A percentile compares a stretch with the other conserved stretches of the same genome.
These are phyloP conservation scores for Mycalesis mineus DNA, from an alignment of 2,888 invertebrate genomes.

Conservation along the genomic window DNA sequence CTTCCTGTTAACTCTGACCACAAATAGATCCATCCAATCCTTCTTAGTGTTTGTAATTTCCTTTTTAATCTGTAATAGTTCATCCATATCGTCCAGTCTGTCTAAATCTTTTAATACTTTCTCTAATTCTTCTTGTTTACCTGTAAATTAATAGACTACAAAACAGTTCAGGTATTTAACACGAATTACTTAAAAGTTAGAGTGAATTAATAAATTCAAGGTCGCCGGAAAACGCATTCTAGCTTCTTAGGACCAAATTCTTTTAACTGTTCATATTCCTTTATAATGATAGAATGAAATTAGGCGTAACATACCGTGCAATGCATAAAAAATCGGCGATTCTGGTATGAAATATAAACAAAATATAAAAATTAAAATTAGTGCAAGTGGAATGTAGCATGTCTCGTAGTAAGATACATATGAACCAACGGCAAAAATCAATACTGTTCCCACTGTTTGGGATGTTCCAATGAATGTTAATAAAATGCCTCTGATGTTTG, in stretches of 20 bases:
- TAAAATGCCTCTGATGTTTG: constrained; percentile 43
- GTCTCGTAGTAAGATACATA: constrained; percentile 36
- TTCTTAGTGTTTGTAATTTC: constrained; percentile 22
- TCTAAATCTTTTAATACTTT: constrained; percentile 36
- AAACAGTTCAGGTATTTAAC: no score
- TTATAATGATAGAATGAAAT: no score
- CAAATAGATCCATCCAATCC: constrained; percentile 41
- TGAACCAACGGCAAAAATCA: constrained; percentile 38
- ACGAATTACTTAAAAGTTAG: no score
- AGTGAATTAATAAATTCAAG: no score
- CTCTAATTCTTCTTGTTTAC: constrained; percentile 35
- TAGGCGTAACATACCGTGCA: constrained; percentile 41
- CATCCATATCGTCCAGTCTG: constrained; percentile 39
- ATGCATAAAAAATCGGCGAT: constrained; percentile 44
- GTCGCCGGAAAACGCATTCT: no score
- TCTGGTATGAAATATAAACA: constrained; percentile 41
- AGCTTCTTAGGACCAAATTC: no score
- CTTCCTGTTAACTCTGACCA: constrained; percentile 40
- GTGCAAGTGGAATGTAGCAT: constrained; percentile 33
- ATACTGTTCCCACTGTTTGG: constrained; percentile 37
- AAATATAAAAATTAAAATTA: constrained; percentile 30
- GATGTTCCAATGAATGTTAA: constrained; percentile 39
- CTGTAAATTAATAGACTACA: constrained; percentile 32
- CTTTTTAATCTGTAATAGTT: constrained; percentile 27
- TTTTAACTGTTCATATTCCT: no score